Evolutionary conservation across 2,113 vertebrate species (phyloP).

Genomic region (Plectropomus leopardus): DNA sequence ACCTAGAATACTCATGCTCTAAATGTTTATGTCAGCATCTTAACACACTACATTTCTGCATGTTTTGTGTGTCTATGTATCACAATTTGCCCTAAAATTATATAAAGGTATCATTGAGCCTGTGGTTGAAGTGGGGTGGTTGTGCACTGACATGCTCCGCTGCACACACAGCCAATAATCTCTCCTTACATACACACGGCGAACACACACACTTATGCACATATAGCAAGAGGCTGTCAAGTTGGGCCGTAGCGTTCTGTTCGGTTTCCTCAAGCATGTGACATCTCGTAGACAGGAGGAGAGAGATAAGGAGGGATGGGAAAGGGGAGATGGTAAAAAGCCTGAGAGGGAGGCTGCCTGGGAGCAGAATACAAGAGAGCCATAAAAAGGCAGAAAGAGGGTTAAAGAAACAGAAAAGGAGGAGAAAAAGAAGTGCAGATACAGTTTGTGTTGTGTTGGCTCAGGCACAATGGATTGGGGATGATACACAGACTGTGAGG

Average conservation of each 20-base stretch:
- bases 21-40: conserved; percentile 4
- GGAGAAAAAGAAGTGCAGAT: neutral
- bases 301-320: conserved; percentile 60
- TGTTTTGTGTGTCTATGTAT: conserved; percentile 3
- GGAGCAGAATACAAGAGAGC: neutral
- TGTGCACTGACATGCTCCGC: conserved; percentile 50
- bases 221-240: conserved; percentile 70
- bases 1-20: neutral
- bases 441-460: conserved; percentile 10
- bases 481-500: neutral
- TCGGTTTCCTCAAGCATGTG: conserved; percentile 75
- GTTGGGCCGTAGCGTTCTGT: conserved; percentile 59
- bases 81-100: conserved; percentile 21
- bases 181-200: conserved; percentile 17
- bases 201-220: conserved; percentile 22
- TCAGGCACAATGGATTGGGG: neutral
- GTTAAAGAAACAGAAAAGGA: neutral
- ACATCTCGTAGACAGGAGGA: conserved; percentile 67
- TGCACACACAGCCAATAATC: conserved; percentile 53
- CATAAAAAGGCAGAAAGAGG: neutral
- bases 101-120: conserved; percentile 22
- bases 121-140: conserved; percentile 18
- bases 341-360: conserved; percentile 9
- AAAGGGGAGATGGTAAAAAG: conserved; percentile 40
- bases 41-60: neutral